phyloP scores from a whole-genome alignment of 2,797 vertebrate genomes.

The Anguilla pacifica region DNA sequence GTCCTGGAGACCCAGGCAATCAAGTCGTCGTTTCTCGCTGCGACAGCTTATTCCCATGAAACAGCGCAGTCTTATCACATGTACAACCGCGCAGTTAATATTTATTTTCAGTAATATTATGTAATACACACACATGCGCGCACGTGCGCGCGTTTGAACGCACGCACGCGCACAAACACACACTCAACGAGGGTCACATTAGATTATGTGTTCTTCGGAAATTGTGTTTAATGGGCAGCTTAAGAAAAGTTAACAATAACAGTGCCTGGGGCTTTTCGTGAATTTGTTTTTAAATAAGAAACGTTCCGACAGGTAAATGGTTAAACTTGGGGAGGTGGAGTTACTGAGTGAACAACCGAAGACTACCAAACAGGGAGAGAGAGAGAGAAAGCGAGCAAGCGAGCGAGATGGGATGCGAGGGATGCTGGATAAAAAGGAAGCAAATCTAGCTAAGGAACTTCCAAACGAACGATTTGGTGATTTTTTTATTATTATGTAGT shows the following conservation, averaged over 20 bases:
- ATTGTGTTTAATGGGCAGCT: not conserved
- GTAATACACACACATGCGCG: not conserved
- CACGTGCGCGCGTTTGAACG: too few relatives aligned
- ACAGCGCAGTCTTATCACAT: not conserved
- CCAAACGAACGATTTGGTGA: not conserved
- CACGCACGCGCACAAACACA: too few relatives aligned
- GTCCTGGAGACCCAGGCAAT: not conserved
- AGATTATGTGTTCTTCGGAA: not conserved
- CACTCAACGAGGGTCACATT: not conserved
- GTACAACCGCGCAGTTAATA: not conserved
- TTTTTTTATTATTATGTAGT: not conserved
- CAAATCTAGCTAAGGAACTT: constrained; percentile 46
- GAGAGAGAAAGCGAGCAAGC: constrained; percentile 45
- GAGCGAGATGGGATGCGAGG: not conserved
- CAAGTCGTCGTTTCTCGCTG: not conserved
- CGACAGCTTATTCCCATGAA: not conserved
- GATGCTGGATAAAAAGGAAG: constrained; percentile 38
- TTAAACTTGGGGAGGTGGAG: constrained; percentile 13
- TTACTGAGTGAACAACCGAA: not conserved
- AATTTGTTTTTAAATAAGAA: not conserved
- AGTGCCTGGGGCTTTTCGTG: not conserved
- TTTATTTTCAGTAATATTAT: not conserved
- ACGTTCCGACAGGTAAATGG: constrained; percentile 14
- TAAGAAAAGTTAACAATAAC: not conserved
- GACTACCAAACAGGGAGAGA: constrained; percentile 14